A percentile compares a stretch with the other conserved stretches of the same genome.
phyloP scores from a whole-genome alignment of 2,113 vertebrate genomes.

The Puntigrus tetrazona region DNA sequence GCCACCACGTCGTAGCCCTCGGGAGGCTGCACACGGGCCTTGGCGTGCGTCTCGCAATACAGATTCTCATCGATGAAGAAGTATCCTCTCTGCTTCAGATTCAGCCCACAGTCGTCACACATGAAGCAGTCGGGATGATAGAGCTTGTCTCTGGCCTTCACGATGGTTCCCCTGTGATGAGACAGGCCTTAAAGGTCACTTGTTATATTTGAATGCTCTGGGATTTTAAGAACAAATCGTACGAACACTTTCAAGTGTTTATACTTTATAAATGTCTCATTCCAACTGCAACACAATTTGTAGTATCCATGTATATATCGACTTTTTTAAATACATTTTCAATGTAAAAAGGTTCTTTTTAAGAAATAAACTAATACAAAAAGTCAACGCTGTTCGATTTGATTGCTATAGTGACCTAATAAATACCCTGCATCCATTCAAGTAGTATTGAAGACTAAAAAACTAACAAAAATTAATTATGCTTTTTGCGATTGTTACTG shows the following conservation, averaged over 20 bases:
- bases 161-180: conserved; percentile 86
- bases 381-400: not conserved
- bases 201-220: not conserved
- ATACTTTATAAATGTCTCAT: too few species aligned
- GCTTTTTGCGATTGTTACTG: too few species aligned
- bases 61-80: conserved; percentile 97
- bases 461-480: too few species aligned
- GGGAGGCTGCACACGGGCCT: conserved; percentile 90
- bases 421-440: too few species aligned
- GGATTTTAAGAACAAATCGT: not conserved
- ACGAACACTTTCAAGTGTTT: too few species aligned
- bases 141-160: conserved; percentile 96
- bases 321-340: not conserved
- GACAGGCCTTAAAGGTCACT: not conserved
- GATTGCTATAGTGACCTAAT: too few species aligned
- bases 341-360: too few species aligned
- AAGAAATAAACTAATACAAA: too few species aligned
- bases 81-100: conserved; percentile 93
- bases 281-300: too few species aligned
- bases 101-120: conserved; percentile 91
- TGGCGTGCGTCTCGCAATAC: conserved; percentile 95
- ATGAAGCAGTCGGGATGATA: conserved; percentile 97
- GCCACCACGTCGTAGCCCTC: conserved; percentile 99
- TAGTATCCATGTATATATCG: too few species aligned
- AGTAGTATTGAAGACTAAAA: too few species aligned